Conservation (phyloP, 2,113 vertebrate genomes). For the Nansenia antarctica region DNA sequence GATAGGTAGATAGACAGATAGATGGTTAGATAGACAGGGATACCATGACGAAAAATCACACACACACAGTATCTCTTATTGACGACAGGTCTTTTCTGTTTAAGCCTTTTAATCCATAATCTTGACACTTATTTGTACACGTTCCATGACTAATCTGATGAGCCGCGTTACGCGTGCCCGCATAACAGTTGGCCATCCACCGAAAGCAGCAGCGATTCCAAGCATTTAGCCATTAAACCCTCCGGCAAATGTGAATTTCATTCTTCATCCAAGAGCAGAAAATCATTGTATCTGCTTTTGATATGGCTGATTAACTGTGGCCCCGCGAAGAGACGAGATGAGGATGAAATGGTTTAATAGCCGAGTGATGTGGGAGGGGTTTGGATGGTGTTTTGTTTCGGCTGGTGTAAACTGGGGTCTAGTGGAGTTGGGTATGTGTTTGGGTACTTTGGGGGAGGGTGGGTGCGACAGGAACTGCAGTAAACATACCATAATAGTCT, state of each 20-base stretch:
- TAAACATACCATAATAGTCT: no score
- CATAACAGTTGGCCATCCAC: conserved; percentile 5
- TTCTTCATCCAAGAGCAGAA: conserved; percentile 15
- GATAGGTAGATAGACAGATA: no score
- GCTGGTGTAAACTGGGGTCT: conserved; percentile 29
- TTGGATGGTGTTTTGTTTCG: conserved; percentile 17
- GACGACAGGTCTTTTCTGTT: neutral
- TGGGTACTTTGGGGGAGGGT: no score
- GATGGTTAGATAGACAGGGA: no score
- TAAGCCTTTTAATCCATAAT: neutral
- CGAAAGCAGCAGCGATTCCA: conserved; percentile 6
- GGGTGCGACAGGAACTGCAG: no score
- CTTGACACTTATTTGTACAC: neutral
- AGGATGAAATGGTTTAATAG: conserved; percentile 7
- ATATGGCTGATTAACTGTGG: conserved; percentile 8
- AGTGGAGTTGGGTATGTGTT: conserved; percentile 29
- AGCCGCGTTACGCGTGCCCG: neutral
- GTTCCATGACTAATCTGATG: neutral
- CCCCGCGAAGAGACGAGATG: conserved; percentile 30
- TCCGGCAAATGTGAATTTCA: conserved; percentile 18
- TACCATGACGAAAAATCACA: no score
- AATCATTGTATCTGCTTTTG: conserved; percentile 38
- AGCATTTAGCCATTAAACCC: neutral
- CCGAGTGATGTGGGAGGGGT: conserved; percentile 3
- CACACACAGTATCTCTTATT: neutral